Percentiles rank a stretch among this genome's conserved stretches.
These are phyloP conservation scores for Miniopterus natalensis DNA, from an alignment of 2,113 vertebrate species.

Conservation along the genomic window DNA sequence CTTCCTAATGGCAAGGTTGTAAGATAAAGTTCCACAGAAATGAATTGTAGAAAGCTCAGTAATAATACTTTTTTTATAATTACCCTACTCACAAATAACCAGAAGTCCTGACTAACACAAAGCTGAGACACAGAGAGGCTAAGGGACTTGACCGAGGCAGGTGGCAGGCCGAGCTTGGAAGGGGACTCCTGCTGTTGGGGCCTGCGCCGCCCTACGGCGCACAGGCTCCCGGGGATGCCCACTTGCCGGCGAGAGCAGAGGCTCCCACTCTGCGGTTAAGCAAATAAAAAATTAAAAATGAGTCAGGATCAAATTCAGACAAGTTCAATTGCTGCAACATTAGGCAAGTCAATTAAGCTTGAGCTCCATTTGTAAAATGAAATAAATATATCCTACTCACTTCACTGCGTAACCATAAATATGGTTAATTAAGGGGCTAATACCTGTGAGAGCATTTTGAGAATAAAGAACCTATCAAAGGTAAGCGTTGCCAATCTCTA, in stretches of 20 bases:
- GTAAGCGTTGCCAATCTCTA: conserved; percentile 41
- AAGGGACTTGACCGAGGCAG: background rate
- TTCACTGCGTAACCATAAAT: background rate
- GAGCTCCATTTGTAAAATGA: conserved; percentile 30
- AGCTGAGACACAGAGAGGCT: background rate
- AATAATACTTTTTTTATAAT: conserved; percentile 47
- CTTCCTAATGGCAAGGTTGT: conserved; percentile 2
- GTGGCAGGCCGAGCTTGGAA: background rate
- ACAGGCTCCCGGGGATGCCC: background rate
- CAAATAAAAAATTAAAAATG: conserved; percentile 14
- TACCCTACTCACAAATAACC: background rate
- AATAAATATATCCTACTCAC: background rate
- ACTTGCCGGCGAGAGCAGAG: background rate
- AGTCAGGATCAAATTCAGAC: conserved; percentile 28
- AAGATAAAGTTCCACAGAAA: conserved; percentile 50
- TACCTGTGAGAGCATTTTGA: conserved; percentile 28
- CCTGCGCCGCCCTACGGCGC: background rate
- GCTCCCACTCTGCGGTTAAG: background rate
- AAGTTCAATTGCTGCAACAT: conserved; percentile 24
- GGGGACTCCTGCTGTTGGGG: background rate
- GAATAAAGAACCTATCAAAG: conserved; percentile 61
- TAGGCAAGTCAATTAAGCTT: background rate
- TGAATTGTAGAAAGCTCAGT: conserved; percentile 58
- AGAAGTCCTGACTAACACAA: background rate
- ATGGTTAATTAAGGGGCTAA: conserved; percentile 27